A percentile compares a stretch with the other conserved stretches of the same genome.
These are phyloP conservation scores for Sminthurinus aureus DNA, from an alignment of 2,888 invertebrate genomes.

Conservation along the genomic window DNA sequence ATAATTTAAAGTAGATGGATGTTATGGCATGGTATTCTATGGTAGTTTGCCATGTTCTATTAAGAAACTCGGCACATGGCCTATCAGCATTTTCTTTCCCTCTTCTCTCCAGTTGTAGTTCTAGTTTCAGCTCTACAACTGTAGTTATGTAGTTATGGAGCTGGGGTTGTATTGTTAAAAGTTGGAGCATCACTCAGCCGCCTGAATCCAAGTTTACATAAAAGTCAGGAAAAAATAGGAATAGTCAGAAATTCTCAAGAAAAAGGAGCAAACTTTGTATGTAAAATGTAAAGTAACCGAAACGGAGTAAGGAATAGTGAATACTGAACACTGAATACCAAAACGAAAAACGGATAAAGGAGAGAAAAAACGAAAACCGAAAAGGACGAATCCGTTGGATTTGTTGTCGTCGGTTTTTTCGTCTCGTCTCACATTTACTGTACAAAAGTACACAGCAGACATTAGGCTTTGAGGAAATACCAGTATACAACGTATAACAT, in stretches of 20 bases:
- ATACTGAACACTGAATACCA: too few species aligned
- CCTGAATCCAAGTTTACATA: slow-evolving; percentile 4
- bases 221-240: slow-evolving; percentile 1
- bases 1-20: too few species aligned
- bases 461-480: neutral
- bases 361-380: neutral
- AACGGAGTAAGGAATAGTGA: neutral
- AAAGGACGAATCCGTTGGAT: too few species aligned
- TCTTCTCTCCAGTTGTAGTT: too few species aligned
- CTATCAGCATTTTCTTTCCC: neutral
- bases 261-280: neutral
- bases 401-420: neutral
- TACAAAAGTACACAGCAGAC: neutral
- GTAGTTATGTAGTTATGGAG: neutral
- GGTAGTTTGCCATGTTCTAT: too few species aligned
- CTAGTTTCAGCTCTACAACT: too few species aligned
- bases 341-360: neutral
- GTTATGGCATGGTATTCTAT: too few species aligned
- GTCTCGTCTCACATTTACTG: neutral
- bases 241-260: neutral
- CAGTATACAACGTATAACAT: neutral
- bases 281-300: neutral
- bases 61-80: neutral
- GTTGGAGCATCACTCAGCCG: slow-evolving; percentile 3
- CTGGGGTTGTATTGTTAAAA: neutral